phyloP scores from a whole-genome alignment of 2,888 invertebrate species.

The Penaeus monodon region DNA sequence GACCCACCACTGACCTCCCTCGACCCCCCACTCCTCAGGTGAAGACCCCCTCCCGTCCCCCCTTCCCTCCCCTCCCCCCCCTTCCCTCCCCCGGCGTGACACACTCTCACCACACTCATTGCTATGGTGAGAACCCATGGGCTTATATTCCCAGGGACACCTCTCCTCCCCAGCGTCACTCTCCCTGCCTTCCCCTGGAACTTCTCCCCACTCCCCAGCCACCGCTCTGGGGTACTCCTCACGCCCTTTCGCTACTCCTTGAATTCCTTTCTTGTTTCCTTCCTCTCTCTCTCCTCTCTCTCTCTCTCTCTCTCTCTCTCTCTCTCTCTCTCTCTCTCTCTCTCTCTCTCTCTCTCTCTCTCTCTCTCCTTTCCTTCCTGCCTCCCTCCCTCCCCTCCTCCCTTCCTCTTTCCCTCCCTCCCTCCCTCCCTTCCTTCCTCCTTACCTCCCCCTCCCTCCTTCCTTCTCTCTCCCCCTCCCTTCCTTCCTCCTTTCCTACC shows the following conservation, averaged over 20 bases:
- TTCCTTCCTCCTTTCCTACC: no score
- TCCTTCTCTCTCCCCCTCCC: background rate
- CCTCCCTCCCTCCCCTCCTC: background rate
- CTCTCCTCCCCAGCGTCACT: background rate
- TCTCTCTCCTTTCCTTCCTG: no score
- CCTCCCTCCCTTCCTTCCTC: background rate
- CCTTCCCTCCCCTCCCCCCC: background rate
- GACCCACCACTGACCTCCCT: background rate
- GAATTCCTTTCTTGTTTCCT: no score
- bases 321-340: rapidly evolving
- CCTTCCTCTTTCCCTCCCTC: background rate
- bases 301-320: no score
- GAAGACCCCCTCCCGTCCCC: background rate
- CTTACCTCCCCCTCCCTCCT: background rate
- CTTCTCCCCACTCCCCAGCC: no score
- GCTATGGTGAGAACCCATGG: no score
- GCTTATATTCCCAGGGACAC: no score
- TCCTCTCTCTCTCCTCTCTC: rapidly evolving
- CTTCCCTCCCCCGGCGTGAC: background rate
- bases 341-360: rapidly evolving
- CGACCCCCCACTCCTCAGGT: background rate
- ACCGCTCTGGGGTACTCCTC: no score
- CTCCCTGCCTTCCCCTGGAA: no score
- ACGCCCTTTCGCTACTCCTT: no score
- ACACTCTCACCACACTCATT: background rate